Evolutionary conservation across 2,797 vertebrate genomes (phyloP).

Genomic region (Mycteria americana): DNA sequence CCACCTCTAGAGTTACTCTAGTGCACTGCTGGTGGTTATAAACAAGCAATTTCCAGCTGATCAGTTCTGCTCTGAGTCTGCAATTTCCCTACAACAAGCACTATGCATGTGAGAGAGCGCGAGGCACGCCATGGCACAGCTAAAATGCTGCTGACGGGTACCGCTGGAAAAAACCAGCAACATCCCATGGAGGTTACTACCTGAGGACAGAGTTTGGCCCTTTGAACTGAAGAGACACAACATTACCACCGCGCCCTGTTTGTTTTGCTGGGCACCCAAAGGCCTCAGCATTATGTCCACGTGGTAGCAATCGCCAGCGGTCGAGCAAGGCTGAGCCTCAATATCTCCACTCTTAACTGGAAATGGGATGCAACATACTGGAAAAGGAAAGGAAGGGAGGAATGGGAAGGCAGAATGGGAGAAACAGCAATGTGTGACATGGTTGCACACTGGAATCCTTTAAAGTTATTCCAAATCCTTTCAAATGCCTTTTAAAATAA

Average conservation of each 20-base stretch:
- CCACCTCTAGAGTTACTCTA: background rate
- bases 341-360: background rate
- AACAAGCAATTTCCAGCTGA: background rate
- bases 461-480: background rate
- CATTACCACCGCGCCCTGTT: accelerated
- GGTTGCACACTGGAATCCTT: background rate
- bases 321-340: background rate
- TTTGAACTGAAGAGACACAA: background rate
- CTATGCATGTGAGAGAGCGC: accelerated
- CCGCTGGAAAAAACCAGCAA: background rate
- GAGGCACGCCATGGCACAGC: background rate
- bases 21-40: background rate
- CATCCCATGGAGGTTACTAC: background rate
- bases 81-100: accelerated
- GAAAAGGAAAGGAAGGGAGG: background rate
- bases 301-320: background rate
- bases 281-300: background rate
- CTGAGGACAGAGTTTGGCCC: background rate
- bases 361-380: background rate
- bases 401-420: background rate
- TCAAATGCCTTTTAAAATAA: background rate
- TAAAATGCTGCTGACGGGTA: background rate
- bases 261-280: background rate
- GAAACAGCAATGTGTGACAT: background rate
- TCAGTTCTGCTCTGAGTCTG: background rate